Evolutionary conservation across 2,113 vertebrate genomes (phyloP).

Genomic region (Anas platyrhynchos): DNA sequence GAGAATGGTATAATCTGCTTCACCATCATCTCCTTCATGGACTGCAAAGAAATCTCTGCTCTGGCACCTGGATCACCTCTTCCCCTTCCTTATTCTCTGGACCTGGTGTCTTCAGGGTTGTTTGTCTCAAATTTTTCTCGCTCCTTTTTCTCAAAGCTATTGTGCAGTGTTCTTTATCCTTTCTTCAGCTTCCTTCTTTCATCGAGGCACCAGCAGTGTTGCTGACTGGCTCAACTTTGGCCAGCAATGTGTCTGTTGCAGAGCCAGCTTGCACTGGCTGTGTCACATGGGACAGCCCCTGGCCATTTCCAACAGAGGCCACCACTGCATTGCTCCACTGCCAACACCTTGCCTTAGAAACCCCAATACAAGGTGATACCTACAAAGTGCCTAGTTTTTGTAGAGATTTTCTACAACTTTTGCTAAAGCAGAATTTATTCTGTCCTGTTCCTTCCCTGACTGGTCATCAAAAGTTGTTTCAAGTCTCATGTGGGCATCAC

Average conservation of each 20-base stretch:
- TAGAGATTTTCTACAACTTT: neutral
- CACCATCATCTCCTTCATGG: neutral
- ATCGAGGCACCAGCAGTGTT: neutral
- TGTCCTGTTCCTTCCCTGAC: neutral
- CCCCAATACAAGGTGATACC: neutral
- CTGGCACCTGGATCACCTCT: rapidly evolving
- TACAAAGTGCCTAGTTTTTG: neutral
- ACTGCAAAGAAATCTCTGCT: neutral
- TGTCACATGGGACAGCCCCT: neutral
- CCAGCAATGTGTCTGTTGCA: neutral
- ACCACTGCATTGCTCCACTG: neutral
- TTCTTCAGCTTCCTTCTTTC: neutral
- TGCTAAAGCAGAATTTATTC: neutral
- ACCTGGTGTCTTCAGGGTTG: neutral
- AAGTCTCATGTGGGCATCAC: neutral
- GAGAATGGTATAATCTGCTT: neutral
- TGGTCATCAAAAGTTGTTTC: neutral
- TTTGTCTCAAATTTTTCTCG: neutral
- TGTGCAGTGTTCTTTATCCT: rapidly evolving
- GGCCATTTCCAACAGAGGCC: neutral
- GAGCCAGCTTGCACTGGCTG: neutral
- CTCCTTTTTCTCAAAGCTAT: neutral
- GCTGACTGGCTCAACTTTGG: neutral
- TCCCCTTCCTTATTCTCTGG: neutral
- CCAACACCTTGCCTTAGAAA: neutral